Conservation (phyloP, 1,140 invertebrate genomes). For the Pissodes strobi region DNA sequence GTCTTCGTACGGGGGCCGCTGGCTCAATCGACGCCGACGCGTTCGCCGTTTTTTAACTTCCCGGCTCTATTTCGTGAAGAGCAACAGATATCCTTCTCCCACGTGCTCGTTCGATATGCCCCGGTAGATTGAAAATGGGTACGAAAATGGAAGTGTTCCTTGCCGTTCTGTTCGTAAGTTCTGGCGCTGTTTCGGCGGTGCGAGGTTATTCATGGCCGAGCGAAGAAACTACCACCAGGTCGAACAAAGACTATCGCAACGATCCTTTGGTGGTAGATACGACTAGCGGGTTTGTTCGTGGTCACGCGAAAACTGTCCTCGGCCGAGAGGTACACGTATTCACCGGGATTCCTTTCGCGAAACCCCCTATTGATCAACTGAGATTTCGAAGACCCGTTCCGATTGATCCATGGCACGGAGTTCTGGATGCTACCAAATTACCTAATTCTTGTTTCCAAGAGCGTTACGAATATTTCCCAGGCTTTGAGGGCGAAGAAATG, state of each 20-base stretch:
- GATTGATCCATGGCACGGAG: slow-evolving; percentile 82
- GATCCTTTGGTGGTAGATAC: slow-evolving; percentile 80
- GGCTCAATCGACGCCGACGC: slow-evolving; percentile 21
- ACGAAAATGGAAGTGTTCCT: slow-evolving; percentile 10
- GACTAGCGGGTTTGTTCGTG: slow-evolving; percentile 75
- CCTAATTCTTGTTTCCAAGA: slow-evolving; percentile 86
- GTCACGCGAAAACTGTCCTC: slow-evolving; percentile 73
- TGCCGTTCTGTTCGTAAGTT: background rate
- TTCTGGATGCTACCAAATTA: slow-evolving; percentile 76
- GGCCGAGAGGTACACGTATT: slow-evolving; percentile 86
- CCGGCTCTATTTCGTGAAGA: background rate
- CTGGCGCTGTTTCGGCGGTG: slow-evolving; percentile 11
- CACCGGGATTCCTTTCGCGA: slow-evolving; percentile 91
- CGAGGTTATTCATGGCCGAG: slow-evolving; percentile 52
- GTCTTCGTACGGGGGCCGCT: slow-evolving; percentile 24
- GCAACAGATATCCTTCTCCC: slow-evolving; percentile 21
- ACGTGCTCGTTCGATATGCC: slow-evolving; percentile 16
- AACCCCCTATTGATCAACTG: slow-evolving; percentile 84
- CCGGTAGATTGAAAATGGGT: background rate
- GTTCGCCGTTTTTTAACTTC: background rate
- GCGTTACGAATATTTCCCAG: slow-evolving; percentile 84
- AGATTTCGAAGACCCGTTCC: slow-evolving; percentile 86
- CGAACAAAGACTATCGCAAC: slow-evolving; percentile 62
- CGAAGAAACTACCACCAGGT: slow-evolving; percentile 59
- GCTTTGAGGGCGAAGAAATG: slow-evolving; percentile 88